Evolutionary conservation across 2,888 invertebrate species (phyloP).

Genomic region (Plagodis pulveraria): DNA sequence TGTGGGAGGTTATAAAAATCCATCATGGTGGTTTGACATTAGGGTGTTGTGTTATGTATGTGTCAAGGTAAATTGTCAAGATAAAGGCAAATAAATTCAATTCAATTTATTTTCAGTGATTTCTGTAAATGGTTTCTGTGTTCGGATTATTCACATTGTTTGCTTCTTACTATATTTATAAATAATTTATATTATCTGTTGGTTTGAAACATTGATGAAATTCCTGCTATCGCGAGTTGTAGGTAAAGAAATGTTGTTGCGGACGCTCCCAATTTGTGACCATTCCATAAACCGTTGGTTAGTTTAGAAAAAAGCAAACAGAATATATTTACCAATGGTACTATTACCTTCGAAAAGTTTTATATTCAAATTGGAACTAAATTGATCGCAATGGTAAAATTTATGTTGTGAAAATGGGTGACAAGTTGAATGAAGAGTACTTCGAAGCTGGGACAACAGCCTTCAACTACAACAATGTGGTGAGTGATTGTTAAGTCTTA

Average conservation of each 20-base stretch:
- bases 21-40: constrained; percentile 56
- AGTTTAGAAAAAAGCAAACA: too few species aligned
- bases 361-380: constrained; percentile 45
- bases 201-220: too few species aligned
- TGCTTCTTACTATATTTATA: too few species aligned
- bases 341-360: constrained; percentile 34
- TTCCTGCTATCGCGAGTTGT: background rate
- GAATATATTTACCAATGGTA: constrained; percentile 42
- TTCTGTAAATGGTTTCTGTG: too few species aligned
- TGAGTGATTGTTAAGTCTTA: constrained; percentile 58
- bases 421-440: constrained; percentile 76
- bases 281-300: too few species aligned
- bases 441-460: constrained; percentile 71
- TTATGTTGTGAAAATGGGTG: constrained; percentile 63
- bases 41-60: constrained; percentile 37
- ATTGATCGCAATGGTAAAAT: constrained; percentile 46
- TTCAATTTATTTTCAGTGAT: too few species aligned
- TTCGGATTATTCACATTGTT: too few species aligned
- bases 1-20: background rate
- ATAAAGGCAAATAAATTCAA: constrained; percentile 17
- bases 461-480: constrained; percentile 82
- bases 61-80: constrained; percentile 67
- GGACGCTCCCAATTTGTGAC: constrained; percentile 60
- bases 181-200: too few species aligned
- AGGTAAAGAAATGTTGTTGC: constrained; percentile 56